phyloP scores from a whole-genome alignment of 92 coral and sea anemone species.

The Hydrozoanthus gracilis region DNA sequence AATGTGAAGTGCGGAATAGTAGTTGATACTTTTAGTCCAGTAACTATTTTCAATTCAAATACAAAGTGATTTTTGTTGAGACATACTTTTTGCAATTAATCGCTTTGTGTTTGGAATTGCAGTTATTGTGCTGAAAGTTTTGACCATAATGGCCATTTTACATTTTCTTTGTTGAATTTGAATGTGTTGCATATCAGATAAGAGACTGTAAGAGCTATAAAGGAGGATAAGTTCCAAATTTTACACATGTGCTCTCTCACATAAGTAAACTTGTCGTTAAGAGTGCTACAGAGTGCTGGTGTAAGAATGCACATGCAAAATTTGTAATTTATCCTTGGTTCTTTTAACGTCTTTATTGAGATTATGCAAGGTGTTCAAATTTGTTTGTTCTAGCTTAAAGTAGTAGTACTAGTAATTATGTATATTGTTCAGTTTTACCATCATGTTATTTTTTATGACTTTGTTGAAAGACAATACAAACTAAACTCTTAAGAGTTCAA shows the following conservation, averaged over 20 bases:
- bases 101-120: slow-evolving; percentile 2
- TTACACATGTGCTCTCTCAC: too few relatives aligned
- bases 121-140: slow-evolving; percentile 13
- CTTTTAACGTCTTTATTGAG: too few relatives aligned
- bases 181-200: background rate
- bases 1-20: background rate
- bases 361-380: too few relatives aligned
- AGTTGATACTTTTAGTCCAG: slow-evolving; percentile 15
- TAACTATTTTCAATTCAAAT: slow-evolving; percentile 11
- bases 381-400: too few relatives aligned
- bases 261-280: too few relatives aligned
- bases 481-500: background rate
- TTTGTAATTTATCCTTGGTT: too few relatives aligned
- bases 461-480: background rate
- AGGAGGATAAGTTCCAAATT: too few relatives aligned
- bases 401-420: too few relatives aligned
- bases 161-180: background rate
- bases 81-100: background rate
- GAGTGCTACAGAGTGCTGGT: too few relatives aligned
- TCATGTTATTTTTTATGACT: background rate
- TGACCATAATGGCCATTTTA: slow-evolving; percentile 12
- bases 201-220: background rate
- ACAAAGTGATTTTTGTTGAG: background rate
- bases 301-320: too few relatives aligned
- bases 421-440: background rate